These are phyloP conservation scores for Dinoponera quadriceps DNA, from an alignment of 1,140 invertebrate species.

Conservation along the genomic window DNA sequence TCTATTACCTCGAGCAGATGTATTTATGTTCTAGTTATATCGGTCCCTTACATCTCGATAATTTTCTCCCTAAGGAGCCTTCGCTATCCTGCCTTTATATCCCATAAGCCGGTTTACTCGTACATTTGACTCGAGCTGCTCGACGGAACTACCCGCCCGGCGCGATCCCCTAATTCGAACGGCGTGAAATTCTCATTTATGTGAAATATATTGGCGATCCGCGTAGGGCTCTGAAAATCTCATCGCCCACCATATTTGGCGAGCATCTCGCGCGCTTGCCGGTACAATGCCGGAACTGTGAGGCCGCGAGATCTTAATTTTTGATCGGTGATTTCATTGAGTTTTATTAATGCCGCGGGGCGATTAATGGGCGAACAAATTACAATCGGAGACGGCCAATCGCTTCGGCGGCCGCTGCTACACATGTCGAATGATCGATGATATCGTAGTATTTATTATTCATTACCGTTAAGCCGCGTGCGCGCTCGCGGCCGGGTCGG, in stretches of 20 bases:
- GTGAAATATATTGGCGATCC: not conserved
- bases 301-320: conserved; percentile 39
- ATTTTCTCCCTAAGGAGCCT: too few species aligned
- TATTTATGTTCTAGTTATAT: too few species aligned
- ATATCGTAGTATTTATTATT: conserved; percentile 67
- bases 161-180: not conserved
- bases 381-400: conserved; percentile 51
- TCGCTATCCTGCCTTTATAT: too few species aligned
- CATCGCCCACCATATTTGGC: not conserved
- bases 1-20: too few species aligned
- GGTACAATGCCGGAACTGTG: not conserved
- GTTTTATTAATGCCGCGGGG: conserved; percentile 50
- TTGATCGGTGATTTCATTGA: conserved; percentile 46
- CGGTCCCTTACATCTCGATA: too few species aligned
- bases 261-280: not conserved
- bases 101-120: too few species aligned
- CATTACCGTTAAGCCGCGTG: conserved; percentile 65
- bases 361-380: conserved; percentile 54
- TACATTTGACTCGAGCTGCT: too few species aligned
- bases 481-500: conserved; percentile 22
- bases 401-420: conserved; percentile 22
- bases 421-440: conserved; percentile 61
- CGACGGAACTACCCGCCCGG: too few species aligned
- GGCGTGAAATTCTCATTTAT: not conserved
- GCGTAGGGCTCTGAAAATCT: not conserved